Evolutionary conservation across 2,888 invertebrate species (phyloP), one percentile per base, ranked within the genome.

Genomic region (Phaedon cochleariae): DNA sequence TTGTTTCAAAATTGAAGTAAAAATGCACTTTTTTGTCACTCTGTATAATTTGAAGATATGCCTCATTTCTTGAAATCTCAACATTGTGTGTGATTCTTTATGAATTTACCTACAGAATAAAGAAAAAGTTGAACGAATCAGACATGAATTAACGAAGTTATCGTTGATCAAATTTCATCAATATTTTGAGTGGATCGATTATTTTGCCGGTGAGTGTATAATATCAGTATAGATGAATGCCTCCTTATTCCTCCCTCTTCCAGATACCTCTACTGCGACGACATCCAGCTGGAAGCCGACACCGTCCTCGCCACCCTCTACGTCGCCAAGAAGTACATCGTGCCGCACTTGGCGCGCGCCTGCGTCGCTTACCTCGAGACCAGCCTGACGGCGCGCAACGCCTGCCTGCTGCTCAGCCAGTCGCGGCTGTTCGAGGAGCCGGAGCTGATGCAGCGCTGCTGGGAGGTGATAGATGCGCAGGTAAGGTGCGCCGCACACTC

Each of bases 401-500:
- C 97, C 73, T 97, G 97, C 84, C 89, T 98, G 74, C 89, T 98
- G 74, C 88, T 98, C 78, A 96, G 96, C 84, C 97, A 98, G 85
- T 96, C 96, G 72, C 87, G 96, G 76, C 88, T 98, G 65, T 97
- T 97, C 86, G 97, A 98, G 85, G 97, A 98, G 85, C 95, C 96
- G 64, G 97, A 97, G 82, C 87, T 98, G 76, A 97, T 97, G 96
- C 94, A 96, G 84, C 88, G 96, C 75, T 96, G 96, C 86, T 96
- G 96, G 96, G 96, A 96, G 87, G 97, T 97, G 69, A 97, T 98
- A 82, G 97, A 97, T 85, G 97, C 97, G 61, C 94, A 94, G 92
- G 94, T 94, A 90, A 89, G 89, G 41, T 41, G 41, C 57, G 20
- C 61, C 58, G 41, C 78, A 62, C 80, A 82, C 71, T 82, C 82